A percentile compares a stretch with the other conserved stretches of the same genome.
phyloP scores from a whole-genome alignment of 2,888 invertebrate species.

The Tetragnatha montana region DNA sequence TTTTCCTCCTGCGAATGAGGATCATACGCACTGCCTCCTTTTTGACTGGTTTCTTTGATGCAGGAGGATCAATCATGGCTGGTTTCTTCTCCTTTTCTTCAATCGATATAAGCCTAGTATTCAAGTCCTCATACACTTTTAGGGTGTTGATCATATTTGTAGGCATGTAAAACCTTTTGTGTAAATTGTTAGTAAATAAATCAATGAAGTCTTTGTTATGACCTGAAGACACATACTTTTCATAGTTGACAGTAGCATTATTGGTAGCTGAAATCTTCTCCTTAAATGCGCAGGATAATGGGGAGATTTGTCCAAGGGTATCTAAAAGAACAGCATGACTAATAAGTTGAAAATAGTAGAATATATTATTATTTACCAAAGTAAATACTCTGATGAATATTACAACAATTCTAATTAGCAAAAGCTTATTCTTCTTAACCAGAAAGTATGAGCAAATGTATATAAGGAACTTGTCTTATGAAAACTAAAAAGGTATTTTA shows the following conservation, averaged over 20 bases:
- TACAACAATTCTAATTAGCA: no score
- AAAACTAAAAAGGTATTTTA: no score
- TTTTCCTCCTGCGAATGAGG: conserved; percentile 82
- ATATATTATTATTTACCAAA: not conserved
- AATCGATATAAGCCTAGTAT: conserved; percentile 5
- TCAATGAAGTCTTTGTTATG: conserved; percentile 47
- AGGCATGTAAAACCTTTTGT: conserved; percentile 48
- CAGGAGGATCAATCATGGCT: conserved; percentile 46
- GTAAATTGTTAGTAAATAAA: conserved; percentile 28
- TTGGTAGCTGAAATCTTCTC: not conserved
- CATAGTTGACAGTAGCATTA: not conserved
- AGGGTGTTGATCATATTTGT: conserved; percentile 32
- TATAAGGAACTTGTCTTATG: no score
- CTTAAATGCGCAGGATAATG: not conserved
- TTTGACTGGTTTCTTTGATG: conserved; percentile 14
- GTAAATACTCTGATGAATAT: no score
- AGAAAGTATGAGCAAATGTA: no score
- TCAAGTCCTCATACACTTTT: conserved; percentile 50
- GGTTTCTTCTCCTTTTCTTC: conserved; percentile 25
- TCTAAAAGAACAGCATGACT: not conserved
- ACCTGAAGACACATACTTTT: not conserved
- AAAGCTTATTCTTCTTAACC: no score
- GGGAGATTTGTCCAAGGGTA: not conserved
- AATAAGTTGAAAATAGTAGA: not conserved
- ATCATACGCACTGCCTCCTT: conserved; percentile 69